These are phyloP conservation scores for Thinocorus orbignyianus DNA, from an alignment of 2,113 vertebrate species.

Conservation along the genomic window DNA sequence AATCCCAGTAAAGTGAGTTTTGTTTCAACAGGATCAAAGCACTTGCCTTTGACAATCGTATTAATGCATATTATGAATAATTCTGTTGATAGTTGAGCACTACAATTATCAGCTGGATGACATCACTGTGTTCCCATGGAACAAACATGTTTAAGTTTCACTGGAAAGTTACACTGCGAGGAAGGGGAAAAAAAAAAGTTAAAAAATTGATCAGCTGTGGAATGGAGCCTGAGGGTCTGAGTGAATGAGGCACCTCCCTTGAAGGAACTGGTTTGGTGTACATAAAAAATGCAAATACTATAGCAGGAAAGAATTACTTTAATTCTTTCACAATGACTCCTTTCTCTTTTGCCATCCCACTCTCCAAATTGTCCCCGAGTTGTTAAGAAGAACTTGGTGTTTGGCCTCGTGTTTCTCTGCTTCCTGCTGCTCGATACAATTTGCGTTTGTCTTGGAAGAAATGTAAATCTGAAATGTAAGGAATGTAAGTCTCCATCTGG, in stretches of 20 bases:
- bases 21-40: not conserved
- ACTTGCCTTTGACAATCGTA: not conserved
- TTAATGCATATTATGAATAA: slow-evolving; percentile 18
- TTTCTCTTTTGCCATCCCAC: not conserved
- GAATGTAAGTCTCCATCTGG: no score
- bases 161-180: not conserved
- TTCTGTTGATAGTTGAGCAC: not conserved
- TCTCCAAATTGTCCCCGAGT: not conserved
- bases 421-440: not conserved
- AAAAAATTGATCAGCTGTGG: not conserved
- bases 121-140: not conserved
- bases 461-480: no score
- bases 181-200: not conserved
- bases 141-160: not conserved
- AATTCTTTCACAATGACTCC: not conserved
- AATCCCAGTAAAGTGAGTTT: not conserved
- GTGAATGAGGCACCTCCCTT: not conserved
- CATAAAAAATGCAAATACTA: not conserved
- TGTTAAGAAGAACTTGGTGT: not conserved
- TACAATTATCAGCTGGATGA: not conserved
- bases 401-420: not conserved
- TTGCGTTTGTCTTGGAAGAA: not conserved
- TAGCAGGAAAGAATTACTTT: not conserved
- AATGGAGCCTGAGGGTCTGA: slow-evolving; percentile 4
- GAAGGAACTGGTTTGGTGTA: not conserved